These are phyloP conservation scores for Scaptomyza flava DNA, from an alignment of 2,888 invertebrate species.

Conservation along the genomic window DNA sequence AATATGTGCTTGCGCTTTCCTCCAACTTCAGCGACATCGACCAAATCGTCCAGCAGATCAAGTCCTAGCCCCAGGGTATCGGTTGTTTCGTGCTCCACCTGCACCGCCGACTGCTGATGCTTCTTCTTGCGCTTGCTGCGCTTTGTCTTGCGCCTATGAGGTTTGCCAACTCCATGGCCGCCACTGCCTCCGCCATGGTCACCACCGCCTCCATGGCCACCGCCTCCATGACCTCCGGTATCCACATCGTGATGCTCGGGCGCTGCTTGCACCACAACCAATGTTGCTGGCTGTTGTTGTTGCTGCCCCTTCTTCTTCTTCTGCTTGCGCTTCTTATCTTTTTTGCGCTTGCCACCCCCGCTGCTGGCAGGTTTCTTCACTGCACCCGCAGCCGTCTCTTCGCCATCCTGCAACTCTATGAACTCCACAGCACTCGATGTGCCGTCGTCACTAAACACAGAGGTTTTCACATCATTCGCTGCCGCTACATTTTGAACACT, in stretches of 20 bases:
- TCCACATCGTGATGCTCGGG: slow-evolving; percentile 66
- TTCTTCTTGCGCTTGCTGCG: slow-evolving; percentile 79
- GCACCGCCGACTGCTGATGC: slow-evolving; percentile 40
- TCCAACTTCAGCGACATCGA: slow-evolving; percentile 47
- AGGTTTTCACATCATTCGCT: slow-evolving; percentile 48
- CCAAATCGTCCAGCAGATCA: slow-evolving; percentile 76
- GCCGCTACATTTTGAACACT: slow-evolving; percentile 29
- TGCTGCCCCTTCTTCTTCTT: slow-evolving; percentile 63
- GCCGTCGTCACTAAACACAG: slow-evolving; percentile 52
- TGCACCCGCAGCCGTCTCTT: slow-evolving; percentile 41
- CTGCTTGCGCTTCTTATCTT: slow-evolving; percentile 63
- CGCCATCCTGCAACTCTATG: slow-evolving; percentile 76
- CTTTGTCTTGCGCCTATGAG: slow-evolving; percentile 77
- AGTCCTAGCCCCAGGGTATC: slow-evolving; percentile 72
- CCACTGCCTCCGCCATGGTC: slow-evolving; percentile 49
- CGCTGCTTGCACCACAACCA: slow-evolving; percentile 78
- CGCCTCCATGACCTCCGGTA: slow-evolving; percentile 46
- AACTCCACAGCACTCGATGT: slow-evolving; percentile 74
- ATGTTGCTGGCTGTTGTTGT: slow-evolving; percentile 73
- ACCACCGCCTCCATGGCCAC: slow-evolving; percentile 36
- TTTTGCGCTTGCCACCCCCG: slow-evolving; percentile 68
- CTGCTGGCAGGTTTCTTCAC: slow-evolving; percentile 71
- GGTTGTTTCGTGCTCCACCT: slow-evolving; percentile 58
- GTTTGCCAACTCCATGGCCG: slow-evolving; percentile 52
- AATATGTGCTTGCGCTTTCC: slow-evolving; percentile 80